Percentiles rank a stretch among this genome's conserved stretches.
Evolutionary conservation across 2,113 vertebrate species (phyloP).

Genomic region (Dicrurus megarhynchus): DNA sequence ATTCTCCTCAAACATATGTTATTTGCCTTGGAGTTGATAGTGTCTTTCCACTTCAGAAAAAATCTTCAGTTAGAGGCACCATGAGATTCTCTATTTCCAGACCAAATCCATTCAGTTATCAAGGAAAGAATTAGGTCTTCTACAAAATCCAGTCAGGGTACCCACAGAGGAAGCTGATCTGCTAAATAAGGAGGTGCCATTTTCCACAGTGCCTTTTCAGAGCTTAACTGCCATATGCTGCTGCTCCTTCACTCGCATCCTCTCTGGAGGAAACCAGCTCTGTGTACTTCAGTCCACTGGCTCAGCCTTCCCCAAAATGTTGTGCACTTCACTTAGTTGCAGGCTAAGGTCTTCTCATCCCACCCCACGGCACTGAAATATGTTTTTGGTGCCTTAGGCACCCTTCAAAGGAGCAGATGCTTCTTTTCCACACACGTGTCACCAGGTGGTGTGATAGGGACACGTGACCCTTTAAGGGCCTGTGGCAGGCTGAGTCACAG

Average conservation of each 20-base stretch:
- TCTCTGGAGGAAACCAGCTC: neutral
- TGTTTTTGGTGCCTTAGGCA: neutral
- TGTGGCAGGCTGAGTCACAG: neutral
- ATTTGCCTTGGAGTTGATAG: conserved; percentile 4
- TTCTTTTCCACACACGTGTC: neutral
- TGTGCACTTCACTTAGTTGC: neutral
- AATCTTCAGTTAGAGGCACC: neutral
- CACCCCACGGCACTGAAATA: neutral
- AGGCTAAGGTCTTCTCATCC: neutral
- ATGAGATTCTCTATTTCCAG: conserved; percentile 3
- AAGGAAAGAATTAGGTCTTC: neutral
- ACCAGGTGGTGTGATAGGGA: neutral
- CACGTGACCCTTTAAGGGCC: neutral
- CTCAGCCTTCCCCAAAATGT: neutral
- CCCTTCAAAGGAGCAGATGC: neutral
- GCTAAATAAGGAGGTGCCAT: neutral
- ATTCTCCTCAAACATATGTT: conserved; percentile 16
- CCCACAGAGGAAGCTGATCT: neutral
- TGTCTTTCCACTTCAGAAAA: neutral
- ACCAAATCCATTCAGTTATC: neutral
- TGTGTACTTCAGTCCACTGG: neutral
- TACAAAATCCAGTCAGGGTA: neutral
- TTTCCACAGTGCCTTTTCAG: neutral
- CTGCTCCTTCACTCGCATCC: neutral
- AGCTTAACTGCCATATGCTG: neutral